phyloP scores from a whole-genome alignment of 2,113 vertebrate species.

The Alaudala cheleensis region DNA sequence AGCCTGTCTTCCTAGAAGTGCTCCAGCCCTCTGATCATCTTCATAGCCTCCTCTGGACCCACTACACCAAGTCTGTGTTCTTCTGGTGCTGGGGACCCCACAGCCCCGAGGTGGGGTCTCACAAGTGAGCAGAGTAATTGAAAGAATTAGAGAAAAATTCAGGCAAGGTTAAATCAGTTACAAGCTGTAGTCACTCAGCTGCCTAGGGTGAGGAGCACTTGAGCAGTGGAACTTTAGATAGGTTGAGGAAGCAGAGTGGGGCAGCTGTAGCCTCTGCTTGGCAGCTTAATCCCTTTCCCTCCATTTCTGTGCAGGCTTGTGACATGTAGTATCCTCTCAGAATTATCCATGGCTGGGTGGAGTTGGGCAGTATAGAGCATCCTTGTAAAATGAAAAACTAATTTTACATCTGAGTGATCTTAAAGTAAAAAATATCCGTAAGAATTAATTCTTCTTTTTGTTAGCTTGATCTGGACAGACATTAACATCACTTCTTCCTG shows the following conservation, averaged over 20 bases:
- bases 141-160: not conserved
- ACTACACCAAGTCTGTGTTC: too few species aligned
- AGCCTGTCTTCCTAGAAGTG: not conserved
- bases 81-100: not conserved
- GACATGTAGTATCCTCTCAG: not conserved
- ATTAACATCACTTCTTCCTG: constrained; percentile 30
- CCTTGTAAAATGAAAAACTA: not conserved
- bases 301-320: not conserved
- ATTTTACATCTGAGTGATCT: not conserved
- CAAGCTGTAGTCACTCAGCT: not conserved
- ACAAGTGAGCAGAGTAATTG: not conserved
- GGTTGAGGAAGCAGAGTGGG: not conserved
- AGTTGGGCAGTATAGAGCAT: not conserved
- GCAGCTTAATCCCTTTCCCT: not conserved
- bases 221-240: not conserved
- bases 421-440: not conserved
- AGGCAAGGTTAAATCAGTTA: not conserved
- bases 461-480: not conserved
- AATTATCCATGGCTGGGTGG: not conserved
- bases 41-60: not conserved
- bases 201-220: not conserved
- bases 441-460: not conserved
- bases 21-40: not conserved
- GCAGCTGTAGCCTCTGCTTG: not conserved
- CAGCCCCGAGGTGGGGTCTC: not conserved